phyloP scores from a whole-genome alignment of 2,888 invertebrate genomes.

The Drosophila melanosoma region DNA sequence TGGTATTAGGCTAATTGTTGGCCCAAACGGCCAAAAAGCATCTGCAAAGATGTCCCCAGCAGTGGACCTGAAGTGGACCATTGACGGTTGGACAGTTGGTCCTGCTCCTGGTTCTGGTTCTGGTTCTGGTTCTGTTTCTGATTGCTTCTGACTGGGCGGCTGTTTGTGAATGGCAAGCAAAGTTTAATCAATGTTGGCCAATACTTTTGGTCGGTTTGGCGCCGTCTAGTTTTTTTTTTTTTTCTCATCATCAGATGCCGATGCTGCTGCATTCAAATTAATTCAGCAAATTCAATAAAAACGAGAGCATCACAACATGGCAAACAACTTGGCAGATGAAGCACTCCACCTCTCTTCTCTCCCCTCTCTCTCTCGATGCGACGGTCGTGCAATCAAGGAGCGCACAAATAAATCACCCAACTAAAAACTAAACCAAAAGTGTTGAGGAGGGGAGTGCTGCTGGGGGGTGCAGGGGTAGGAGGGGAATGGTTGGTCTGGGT shows the following conservation, averaged over 20 bases:
- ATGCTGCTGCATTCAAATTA: constrained; percentile 68
- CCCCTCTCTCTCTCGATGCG: constrained; percentile 9
- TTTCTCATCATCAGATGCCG: constrained; percentile 36
- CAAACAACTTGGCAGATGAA: constrained; percentile 59
- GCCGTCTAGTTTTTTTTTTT: constrained; percentile 18
- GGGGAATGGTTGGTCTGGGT: background rate
- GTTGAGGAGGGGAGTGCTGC: background rate
- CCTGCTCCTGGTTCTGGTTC: background rate
- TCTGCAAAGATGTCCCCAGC: constrained; percentile 59
- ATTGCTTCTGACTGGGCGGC: background rate
- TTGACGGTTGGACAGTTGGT: background rate
- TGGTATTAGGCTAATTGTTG: constrained; percentile 76
- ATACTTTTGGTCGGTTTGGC: constrained; percentile 31
- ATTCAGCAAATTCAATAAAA: constrained; percentile 79
- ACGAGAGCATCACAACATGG: constrained; percentile 75
- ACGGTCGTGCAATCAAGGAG: constrained; percentile 73
- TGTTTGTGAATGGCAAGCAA: constrained; percentile 63
- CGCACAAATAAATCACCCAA: constrained; percentile 74
- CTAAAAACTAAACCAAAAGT: constrained; percentile 67
- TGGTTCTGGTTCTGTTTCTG: background rate
- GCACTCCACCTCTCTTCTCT: constrained; percentile 26
- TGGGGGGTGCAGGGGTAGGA: background rate
- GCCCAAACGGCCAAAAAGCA: constrained; percentile 14
- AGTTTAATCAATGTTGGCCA: constrained; percentile 72
- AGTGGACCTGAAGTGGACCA: constrained; percentile 20